Evolutionary conservation across 64 coral and sea anemone species (phyloP), one percentile per base, ranked within the genome.

Genomic region (Pachyseris speciosa): DNA sequence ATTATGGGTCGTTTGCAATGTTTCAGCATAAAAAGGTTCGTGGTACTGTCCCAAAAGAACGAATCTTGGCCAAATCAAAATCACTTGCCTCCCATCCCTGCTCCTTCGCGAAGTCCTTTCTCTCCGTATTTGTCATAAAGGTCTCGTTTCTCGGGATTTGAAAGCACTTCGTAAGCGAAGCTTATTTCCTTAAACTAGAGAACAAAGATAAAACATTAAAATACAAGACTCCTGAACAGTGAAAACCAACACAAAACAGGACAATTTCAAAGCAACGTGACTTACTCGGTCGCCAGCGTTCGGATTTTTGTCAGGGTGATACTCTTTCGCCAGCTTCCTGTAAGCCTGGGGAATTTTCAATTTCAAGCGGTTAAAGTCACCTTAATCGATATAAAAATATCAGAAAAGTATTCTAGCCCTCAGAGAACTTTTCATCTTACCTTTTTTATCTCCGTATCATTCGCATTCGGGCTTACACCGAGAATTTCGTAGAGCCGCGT

Each of bases 241-340:
- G 12, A 71, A 39, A 16, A 71, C 17, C 17, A n/a, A 51, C n/a
- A 1, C 61, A 15, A 72, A 34, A 39, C 67, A 47, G 42, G 52
- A 61, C 19, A 34, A 72, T 42, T 33, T 5, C 29, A 39, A 24
- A 88, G 84, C 12, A 40, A 86, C 81, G 13, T 63, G 12, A 92
- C 85, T 93, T 86, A 99, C 97, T 59, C 39, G 83, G 80, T 99
- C 97, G 28, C 97, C 97, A 28, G 94, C 93, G 58, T 99, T 90
- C 0, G 97, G 97, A 20, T 99, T 99, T 64, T 95, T 95, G 90
- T 99, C 97, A 25, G 97, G 97, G 78, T 99, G 97, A 69, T 78
- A 91, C 83, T 99, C 97, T 90, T 95, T 99, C 10, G 97, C 97
- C 36, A 95, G 87, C 75, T 99, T 99, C 94, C 97, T 95, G 90